These are phyloP conservation scores for Phymastichus coffea DNA, from an alignment of 1,140 invertebrate species.

Conservation along the genomic window DNA sequence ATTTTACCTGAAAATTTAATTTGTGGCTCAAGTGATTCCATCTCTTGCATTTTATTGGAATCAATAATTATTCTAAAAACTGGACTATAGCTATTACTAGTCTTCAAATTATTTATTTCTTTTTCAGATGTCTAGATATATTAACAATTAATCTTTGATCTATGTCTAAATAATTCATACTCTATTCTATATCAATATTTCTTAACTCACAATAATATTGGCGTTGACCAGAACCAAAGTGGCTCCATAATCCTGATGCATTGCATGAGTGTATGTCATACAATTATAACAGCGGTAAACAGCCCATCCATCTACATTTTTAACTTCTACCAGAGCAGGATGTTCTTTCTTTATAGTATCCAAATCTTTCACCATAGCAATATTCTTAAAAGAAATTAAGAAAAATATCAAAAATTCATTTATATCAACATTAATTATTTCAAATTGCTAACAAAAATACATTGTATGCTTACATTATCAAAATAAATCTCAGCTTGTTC, in stretches of 20 bases:
- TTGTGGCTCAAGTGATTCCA: slow-evolving; percentile 40
- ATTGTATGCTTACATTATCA: slow-evolving; percentile 48
- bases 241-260: slow-evolving; percentile 55
- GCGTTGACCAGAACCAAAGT: slow-evolving; percentile 53
- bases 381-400: slow-evolving; percentile 2
- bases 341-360: slow-evolving; percentile 55
- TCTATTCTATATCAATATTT: background rate
- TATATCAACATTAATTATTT: background rate
- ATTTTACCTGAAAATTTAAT: slow-evolving; percentile 48
- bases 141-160: background rate
- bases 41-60: slow-evolving; percentile 37
- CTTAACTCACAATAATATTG: slow-evolving; percentile 53
- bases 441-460: background rate
- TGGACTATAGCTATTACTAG: slow-evolving; percentile 46
- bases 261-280: slow-evolving; percentile 56
- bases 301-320: slow-evolving; percentile 55
- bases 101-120: slow-evolving; percentile 47
- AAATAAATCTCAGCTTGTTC: slow-evolving; percentile 53
- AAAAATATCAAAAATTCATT: background rate
- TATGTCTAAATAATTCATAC: too few species aligned
- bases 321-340: slow-evolving; percentile 50
- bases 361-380: slow-evolving; percentile 48
- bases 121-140: slow-evolving; percentile 43
- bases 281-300: slow-evolving; percentile 56
- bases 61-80: slow-evolving; percentile 53